phyloP scores from a whole-genome alignment of 2,888 invertebrate genomes.

The Augiades crinisus region DNA sequence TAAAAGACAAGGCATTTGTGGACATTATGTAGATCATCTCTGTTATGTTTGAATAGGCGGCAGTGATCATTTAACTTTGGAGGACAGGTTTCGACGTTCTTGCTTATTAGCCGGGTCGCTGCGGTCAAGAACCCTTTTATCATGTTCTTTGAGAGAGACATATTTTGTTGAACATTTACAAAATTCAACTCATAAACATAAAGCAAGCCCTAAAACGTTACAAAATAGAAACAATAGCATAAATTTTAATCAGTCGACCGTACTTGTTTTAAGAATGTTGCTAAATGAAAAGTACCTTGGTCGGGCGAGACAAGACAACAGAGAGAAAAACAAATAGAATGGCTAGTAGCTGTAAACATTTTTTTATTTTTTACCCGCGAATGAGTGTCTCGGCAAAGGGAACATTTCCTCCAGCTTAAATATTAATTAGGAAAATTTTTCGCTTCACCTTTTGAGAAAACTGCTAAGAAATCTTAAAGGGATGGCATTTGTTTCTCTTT shows the following conservation, averaged over 20 bases:
- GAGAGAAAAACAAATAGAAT: conserved; percentile 5
- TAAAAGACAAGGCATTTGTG: too few relatives aligned
- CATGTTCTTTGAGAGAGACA: neutral
- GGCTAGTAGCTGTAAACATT: neutral
- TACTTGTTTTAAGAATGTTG: conserved; percentile 9
- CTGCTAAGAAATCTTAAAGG: too few relatives aligned
- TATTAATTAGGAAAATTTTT: conserved; percentile 11
- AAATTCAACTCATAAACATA: conserved; percentile 1
- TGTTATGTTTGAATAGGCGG: too few relatives aligned
- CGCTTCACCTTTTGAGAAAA: neutral
- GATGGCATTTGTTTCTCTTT: too few relatives aligned
- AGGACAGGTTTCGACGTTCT: neutral
- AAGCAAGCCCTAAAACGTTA: neutral
- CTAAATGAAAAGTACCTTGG: conserved; percentile 17
- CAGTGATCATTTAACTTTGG: too few relatives aligned
- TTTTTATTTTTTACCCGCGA: neutral
- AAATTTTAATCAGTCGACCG: conserved; percentile 20
- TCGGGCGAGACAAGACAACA: neutral
- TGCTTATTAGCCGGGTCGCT: neutral
- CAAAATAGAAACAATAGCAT: conserved; percentile 11
- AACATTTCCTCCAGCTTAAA: conserved; percentile 2
- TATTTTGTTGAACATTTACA: neutral
- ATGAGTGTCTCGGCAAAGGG: conserved; percentile 6
- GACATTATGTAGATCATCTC: too few relatives aligned
- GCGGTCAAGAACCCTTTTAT: neutral